Conservation (phyloP, 2,113 vertebrate species). For the Aptenodytes patagonicus region DNA sequence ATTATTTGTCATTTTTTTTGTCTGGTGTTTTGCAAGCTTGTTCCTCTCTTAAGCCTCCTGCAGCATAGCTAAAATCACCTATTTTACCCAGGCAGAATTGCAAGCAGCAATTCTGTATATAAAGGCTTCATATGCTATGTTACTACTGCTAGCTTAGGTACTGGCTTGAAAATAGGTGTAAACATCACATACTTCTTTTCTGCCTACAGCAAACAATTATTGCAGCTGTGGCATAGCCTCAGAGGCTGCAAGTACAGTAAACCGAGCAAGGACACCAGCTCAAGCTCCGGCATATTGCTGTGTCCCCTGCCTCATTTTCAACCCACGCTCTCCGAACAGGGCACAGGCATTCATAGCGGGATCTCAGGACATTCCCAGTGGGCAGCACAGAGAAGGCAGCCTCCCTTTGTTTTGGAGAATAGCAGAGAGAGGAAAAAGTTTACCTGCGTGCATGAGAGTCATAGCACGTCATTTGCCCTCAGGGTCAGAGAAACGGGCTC, state of each 20-base stretch:
- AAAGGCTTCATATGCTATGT: neutral
- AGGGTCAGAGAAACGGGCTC: neutral
- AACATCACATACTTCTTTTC: neutral
- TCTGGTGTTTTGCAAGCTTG: neutral
- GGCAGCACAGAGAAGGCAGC: neutral
- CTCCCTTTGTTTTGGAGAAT: neutral
- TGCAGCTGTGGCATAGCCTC: neutral
- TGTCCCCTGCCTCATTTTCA: neutral
- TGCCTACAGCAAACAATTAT: neutral
- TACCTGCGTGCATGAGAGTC: fast-evolving
- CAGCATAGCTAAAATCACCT: neutral
- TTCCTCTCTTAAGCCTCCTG: neutral
- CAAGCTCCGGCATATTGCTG: neutral
- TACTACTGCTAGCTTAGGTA: neutral
- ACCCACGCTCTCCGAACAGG: neutral
- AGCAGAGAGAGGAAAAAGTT: neutral
- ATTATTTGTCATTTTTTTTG: neutral
- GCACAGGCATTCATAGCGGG: neutral
- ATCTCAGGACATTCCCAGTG: neutral
- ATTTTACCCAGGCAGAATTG: neutral
- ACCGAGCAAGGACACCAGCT: neutral
- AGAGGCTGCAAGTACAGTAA: neutral
- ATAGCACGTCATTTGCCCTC: neutral
- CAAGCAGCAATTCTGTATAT: neutral
- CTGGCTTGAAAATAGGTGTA: neutral